These are phyloP conservation scores for Antidorcas marsupialis DNA, from an alignment of 2,113 vertebrate genomes.

Conservation along the genomic window DNA sequence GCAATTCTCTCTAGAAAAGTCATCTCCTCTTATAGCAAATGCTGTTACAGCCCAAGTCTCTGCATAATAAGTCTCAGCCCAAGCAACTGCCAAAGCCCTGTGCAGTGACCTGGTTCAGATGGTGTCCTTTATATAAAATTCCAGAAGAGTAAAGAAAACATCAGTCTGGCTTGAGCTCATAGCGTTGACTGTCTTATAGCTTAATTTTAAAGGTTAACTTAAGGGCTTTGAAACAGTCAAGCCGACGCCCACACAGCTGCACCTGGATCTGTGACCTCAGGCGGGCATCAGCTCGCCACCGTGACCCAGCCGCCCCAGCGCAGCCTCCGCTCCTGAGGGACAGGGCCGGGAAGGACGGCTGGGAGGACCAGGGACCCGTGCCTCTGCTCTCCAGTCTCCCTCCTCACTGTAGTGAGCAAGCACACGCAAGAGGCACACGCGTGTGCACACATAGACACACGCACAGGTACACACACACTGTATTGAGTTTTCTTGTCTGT, in stretches of 20 bases:
- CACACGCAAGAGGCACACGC: fast-evolving
- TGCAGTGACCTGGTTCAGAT: neutral
- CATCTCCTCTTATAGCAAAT: neutral
- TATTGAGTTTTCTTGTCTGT: neutral
- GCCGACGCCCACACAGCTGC: neutral
- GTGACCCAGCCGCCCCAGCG: neutral
- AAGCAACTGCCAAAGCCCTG: neutral
- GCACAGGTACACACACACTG: fast-evolving
- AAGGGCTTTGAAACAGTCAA: neutral
- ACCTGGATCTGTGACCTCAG: neutral
- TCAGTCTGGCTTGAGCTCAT: neutral
- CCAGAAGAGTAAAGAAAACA: neutral
- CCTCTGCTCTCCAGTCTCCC: neutral
- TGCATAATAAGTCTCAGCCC: neutral
- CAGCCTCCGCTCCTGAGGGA: neutral
- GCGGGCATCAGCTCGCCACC: neutral
- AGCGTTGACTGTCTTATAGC: neutral
- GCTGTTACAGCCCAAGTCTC: neutral
- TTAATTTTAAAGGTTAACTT: neutral
- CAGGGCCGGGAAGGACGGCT: neutral
- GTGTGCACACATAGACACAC: too few relatives aligned
- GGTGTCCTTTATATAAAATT: neutral
- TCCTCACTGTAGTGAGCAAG: neutral
- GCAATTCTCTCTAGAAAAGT: neutral
- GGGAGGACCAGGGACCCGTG: neutral